Evolutionary conservation across 2,113 vertebrate genomes (phyloP).

Genomic region (Mesocricetus auratus): DNA sequence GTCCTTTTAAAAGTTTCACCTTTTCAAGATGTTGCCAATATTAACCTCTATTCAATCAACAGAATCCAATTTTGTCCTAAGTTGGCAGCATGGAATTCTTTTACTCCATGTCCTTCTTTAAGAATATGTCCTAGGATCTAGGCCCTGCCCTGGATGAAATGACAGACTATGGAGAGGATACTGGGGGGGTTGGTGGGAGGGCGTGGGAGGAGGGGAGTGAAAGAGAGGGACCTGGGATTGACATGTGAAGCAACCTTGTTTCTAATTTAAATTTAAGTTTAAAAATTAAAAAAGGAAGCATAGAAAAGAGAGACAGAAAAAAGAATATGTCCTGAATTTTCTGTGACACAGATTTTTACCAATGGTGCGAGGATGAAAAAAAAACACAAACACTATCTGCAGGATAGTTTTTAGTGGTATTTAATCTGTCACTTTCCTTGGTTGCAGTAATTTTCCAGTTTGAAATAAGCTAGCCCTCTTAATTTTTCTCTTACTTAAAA

Average conservation of each 20-base stretch:
- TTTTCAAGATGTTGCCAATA: background rate
- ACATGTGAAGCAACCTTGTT: no score
- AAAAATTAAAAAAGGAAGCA: no score
- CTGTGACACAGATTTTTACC: background rate
- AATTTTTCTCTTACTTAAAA: background rate
- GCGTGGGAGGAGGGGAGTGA: no score
- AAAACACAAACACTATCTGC: background rate
- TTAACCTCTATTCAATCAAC: background rate
- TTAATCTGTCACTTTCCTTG: background rate
- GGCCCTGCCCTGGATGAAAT: no score
- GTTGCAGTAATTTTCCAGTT: background rate
- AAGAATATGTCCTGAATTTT: slow-evolving; percentile 23
- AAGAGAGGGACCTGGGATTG: no score
- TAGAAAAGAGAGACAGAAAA: no score
- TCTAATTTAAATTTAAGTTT: no score
- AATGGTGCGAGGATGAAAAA: slow-evolving; percentile 16
- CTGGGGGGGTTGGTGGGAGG: no score
- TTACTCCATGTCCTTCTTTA: background rate
- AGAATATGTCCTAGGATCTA: background rate
- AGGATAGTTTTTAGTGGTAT: background rate
- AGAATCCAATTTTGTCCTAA: background rate
- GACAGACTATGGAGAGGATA: no score
- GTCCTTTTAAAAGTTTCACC: background rate
- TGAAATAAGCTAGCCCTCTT: background rate
- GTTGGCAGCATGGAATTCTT: background rate